These are phyloP conservation scores for Yasuhikotakia modesta DNA, from an alignment of 2,797 vertebrate species.

Conservation along the genomic window DNA sequence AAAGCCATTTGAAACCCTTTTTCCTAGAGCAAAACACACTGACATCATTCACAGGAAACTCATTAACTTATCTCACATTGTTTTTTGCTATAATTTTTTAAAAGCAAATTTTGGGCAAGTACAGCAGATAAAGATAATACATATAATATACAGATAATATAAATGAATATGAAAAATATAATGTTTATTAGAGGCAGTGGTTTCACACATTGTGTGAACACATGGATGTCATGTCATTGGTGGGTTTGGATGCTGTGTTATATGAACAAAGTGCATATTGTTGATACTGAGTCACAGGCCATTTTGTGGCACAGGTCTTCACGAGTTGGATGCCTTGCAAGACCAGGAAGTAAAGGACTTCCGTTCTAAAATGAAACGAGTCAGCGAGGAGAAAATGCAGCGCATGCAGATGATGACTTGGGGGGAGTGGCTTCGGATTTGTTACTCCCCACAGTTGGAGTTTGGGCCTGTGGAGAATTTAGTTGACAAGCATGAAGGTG, in stretches of 20 bases:
- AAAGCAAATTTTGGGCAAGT: no score
- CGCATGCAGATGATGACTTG: constrained; percentile 85
- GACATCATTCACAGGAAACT: background rate
- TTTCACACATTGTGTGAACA: background rate
- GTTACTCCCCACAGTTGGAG: constrained; percentile 90
- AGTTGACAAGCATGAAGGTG: constrained; percentile 81
- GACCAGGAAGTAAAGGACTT: constrained; percentile 98
- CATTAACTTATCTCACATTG: background rate
- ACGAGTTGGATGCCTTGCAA: constrained; percentile 91
- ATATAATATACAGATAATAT: no score
- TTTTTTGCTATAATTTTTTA: background rate
- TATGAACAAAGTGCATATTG: background rate
- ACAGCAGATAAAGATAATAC: background rate
- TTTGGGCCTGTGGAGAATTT: constrained; percentile 74
- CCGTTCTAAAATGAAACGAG: constrained; percentile 88
- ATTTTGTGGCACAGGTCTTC: constrained; percentile 81
- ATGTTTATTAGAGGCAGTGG: no score
- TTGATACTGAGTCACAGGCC: background rate
- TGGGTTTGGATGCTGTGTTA: background rate
- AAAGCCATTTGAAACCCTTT: constrained; percentile 16
- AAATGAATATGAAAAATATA: no score
- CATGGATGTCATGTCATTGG: background rate
- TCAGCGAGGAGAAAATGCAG: constrained; percentile 91
- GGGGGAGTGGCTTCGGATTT: constrained; percentile 90
- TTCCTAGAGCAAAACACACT: constrained; percentile 5